Percentiles rank a stretch among this genome's conserved stretches.
Evolutionary conservation across 2,888 invertebrate genomes (phyloP).

Genomic region (Formica aserva): DNA sequence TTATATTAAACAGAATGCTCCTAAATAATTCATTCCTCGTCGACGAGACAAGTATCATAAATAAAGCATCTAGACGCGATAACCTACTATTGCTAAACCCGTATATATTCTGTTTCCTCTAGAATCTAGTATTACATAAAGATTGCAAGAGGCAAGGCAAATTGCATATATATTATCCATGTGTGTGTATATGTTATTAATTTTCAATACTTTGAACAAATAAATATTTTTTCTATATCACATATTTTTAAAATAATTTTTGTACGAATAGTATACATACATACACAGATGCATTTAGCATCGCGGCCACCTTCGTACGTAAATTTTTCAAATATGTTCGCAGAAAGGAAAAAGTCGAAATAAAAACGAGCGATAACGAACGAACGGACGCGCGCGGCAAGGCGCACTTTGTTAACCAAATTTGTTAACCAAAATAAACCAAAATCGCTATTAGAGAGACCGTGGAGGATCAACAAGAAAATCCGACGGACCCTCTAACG

Average conservation of each 20-base stretch:
- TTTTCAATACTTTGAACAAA: background rate
- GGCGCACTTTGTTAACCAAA: conserved; percentile 68
- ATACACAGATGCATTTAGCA: conserved; percentile 29
- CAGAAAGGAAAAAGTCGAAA: conserved; percentile 48
- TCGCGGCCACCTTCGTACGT: conserved; percentile 21
- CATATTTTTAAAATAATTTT: conserved; percentile 28
- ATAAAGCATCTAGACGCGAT: conserved; percentile 27
- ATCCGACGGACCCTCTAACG: conserved; percentile 75
- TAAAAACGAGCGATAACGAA: conserved; percentile 59
- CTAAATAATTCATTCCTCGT: conserved; percentile 35
- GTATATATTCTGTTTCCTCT: background rate
- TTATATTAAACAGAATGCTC: conserved; percentile 12
- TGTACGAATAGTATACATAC: background rate
- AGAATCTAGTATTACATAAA: background rate
- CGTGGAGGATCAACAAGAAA: conserved; percentile 76
- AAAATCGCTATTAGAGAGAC: conserved; percentile 77
- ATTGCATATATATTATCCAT: background rate
- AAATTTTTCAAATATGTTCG: conserved; percentile 57
- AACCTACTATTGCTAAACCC: background rate
- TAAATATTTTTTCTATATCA: background rate
- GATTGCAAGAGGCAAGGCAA: background rate
- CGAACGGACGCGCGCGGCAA: conserved; percentile 21
- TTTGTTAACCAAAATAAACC: conserved; percentile 78
- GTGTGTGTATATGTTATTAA: background rate
- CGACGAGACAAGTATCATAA: conserved; percentile 41